Conservation (phyloP, 2,797 vertebrate genomes). For the Acanthurus tractus region DNA sequence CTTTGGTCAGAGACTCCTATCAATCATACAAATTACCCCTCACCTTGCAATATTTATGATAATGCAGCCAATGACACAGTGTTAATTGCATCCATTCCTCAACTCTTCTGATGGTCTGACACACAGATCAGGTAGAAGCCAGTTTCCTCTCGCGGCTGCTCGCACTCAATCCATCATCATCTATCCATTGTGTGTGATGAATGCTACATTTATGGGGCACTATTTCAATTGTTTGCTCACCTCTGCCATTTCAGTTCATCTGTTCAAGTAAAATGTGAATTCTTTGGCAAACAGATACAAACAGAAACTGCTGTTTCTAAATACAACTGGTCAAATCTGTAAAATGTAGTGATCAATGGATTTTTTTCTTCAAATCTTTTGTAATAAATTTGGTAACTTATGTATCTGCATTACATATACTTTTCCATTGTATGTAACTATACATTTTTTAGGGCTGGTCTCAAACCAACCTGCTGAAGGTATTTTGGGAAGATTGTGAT, state of each 20-base stretch:
- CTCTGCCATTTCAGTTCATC: conserved; percentile 29
- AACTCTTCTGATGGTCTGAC: conserved; percentile 64
- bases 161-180: conserved; percentile 61
- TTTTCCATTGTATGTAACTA: no score
- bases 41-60: conserved; percentile 80
- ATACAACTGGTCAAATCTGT: neutral
- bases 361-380: neutral
- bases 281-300: conserved; percentile 19
- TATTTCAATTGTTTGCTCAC: conserved; percentile 54
- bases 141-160: conserved; percentile 29
- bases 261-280: conserved; percentile 30
- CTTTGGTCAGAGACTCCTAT: conserved; percentile 67
- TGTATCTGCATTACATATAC: neutral
- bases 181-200: conserved; percentile 51
- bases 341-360: neutral
- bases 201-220: conserved; percentile 56
- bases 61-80: conserved; percentile 69
- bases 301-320: neutral
- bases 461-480: neutral
- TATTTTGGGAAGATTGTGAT: neutral
- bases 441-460: no score
- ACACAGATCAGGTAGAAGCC: conserved; percentile 60
- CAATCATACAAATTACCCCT: conserved; percentile 78
- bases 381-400: neutral
- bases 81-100: conserved; percentile 78